Evolutionary conservation across 2,797 vertebrate genomes (phyloP).

Genomic region (Allobates femoralis): DNA sequence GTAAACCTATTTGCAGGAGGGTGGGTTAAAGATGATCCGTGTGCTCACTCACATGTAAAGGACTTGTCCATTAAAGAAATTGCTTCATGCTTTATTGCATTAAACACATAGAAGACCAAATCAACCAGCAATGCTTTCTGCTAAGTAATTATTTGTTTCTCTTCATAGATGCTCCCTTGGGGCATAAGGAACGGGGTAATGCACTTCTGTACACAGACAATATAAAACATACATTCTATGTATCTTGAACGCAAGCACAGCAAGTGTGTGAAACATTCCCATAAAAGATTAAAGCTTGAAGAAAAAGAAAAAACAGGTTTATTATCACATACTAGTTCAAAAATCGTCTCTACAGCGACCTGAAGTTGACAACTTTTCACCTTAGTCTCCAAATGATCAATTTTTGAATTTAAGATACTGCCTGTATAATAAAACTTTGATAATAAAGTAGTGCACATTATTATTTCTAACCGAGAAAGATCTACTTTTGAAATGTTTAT

Average conservation of each 20-base stretch:
- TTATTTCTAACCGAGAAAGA: background rate
- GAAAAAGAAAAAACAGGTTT: background rate
- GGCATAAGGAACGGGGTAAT: background rate
- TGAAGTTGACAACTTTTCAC: background rate
- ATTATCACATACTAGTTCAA: background rate
- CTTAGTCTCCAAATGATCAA: background rate
- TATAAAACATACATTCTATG: conserved; percentile 2
- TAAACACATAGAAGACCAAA: conserved; percentile 56
- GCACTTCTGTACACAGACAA: conserved; percentile 3
- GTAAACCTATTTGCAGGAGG: conserved; percentile 24
- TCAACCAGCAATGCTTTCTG: conserved; percentile 51
- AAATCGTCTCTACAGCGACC: background rate
- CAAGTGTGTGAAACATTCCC: conserved; percentile 6
- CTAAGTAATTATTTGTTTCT: conserved; percentile 60
- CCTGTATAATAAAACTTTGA: background rate
- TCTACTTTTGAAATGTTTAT: background rate
- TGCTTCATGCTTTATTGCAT: conserved; percentile 61
- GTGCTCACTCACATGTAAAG: conserved; percentile 50
- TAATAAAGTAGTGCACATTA: background rate
- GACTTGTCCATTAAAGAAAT: conserved; percentile 59
- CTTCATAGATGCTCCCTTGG: conserved; percentile 29
- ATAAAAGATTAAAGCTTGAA: conserved; percentile 10
- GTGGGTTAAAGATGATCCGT: conserved; percentile 8
- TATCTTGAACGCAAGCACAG: background rate
- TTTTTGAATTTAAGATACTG: background rate